These are phyloP conservation scores for Taeniopygia guttata DNA, from an alignment of 2,797 vertebrate species.

Conservation along the genomic window DNA sequence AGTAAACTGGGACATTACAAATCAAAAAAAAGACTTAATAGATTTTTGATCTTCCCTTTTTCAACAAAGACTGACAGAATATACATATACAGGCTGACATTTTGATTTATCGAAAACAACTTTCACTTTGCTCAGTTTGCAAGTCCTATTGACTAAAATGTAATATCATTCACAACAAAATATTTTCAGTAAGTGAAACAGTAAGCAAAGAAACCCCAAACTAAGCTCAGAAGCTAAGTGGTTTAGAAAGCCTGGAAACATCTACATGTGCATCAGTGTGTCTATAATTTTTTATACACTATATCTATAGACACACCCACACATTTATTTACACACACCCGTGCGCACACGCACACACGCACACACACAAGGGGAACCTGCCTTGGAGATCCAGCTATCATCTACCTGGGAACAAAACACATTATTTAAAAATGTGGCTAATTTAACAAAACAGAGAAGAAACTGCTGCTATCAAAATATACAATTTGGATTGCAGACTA, in stretches of 20 bases:
- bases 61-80: constrained; percentile 71
- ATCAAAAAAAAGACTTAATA: constrained; percentile 61
- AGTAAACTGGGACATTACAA: constrained; percentile 69
- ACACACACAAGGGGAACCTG: constrained; percentile 62
- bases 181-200: constrained; percentile 72
- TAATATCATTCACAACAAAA: constrained; percentile 71
- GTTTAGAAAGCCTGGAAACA: constrained; percentile 70
- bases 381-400: constrained; percentile 62
- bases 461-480: constrained; percentile 85
- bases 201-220: constrained; percentile 74
- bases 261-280: constrained; percentile 49
- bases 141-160: constrained; percentile 72
- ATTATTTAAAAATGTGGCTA: constrained; percentile 75
- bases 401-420: constrained; percentile 73
- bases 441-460: constrained; percentile 79
- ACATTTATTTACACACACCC: background rate
- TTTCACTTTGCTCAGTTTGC: constrained; percentile 69
- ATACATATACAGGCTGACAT: constrained; percentile 73
- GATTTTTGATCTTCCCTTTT: constrained; percentile 75
- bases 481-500: constrained; percentile 85
- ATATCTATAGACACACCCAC: constrained; percentile 39
- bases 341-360: constrained; percentile 34
- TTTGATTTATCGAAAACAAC: constrained; percentile 71
- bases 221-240: constrained; percentile 76
- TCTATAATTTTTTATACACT: constrained; percentile 45